Conservation (phyloP, 2,888 invertebrate genomes). For the Lithophane leautieri region DNA sequence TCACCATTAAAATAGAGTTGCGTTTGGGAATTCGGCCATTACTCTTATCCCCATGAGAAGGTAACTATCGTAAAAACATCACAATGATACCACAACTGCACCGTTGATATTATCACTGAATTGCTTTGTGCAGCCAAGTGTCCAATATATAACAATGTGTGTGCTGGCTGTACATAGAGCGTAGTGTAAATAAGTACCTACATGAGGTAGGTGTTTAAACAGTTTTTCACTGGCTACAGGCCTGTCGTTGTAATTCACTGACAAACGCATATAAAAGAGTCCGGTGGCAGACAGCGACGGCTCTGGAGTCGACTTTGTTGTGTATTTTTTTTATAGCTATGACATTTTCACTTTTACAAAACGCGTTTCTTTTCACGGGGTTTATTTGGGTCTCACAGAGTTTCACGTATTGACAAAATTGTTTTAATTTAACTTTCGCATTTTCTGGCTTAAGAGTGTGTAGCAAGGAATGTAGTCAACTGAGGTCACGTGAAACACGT, state of each 20-base stretch:
- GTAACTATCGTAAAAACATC: conserved; percentile 4
- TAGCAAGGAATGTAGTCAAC: not conserved
- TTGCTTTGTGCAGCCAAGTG: conserved; percentile 37
- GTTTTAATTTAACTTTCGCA: not conserved
- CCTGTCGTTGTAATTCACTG: conserved; percentile 89
- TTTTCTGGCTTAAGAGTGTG: not conserved
- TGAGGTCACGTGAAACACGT: not conserved
- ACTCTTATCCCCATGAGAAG: not conserved
- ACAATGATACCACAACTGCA: conserved; percentile 17
- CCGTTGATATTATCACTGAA: conserved; percentile 25
- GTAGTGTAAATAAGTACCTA: conserved; percentile 64
- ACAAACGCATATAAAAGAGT: conserved; percentile 90
- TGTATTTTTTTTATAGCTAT: not conserved
- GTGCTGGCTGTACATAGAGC: conserved; percentile 45
- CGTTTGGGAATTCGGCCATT: not conserved
- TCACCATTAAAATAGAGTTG: not conserved
- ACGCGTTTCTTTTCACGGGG: not conserved
- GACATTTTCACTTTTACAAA: not conserved
- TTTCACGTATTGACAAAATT: not conserved
- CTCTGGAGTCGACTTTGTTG: conserved; percentile 67
- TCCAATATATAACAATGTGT: conserved; percentile 44
- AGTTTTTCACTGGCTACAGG: conserved; percentile 83
- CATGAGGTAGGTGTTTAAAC: conserved; percentile 77
- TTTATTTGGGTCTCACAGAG: not conserved
- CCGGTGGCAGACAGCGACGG: conserved; percentile 75